Base-by-base conservation (phyloP, 1,140 invertebrate species). In the Leguminivora glycinivorella region DNA sequence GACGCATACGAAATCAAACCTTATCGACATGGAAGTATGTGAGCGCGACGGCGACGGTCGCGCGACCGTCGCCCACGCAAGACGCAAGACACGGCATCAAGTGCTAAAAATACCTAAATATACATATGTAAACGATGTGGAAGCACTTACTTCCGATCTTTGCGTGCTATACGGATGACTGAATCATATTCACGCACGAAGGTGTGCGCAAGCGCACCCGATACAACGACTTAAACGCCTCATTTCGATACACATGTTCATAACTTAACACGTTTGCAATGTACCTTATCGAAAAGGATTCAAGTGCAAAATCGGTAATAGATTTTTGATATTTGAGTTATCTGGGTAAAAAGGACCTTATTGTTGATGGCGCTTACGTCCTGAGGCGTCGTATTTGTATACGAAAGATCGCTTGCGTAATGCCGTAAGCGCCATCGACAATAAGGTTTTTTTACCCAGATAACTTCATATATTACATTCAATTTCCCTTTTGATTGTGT, bases 121-220 rank as follows among this genome's bases (percentile, higher is more conserved):
- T 17, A 14, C 10, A 40, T 40, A 14, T 47, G 17, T 22, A 52
- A 24, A 9, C 56, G 56, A 58, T 58, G 56, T 58, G 56, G 56
- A 58, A 58, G 56, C 29, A 26, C 14, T 4, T 14, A 29, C 56
- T 58, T 58, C 56, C 56, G 56, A 4, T n/a, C 56, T 10, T 58
- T 2, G 56, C 56, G 25, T 58, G 25, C 22, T 22, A 25, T n/a
- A 6, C 22, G 56, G 47, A 14, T 26, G 56, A 9, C 0, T 25
- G 56, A 25, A 52, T 58, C 10, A 2, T 58, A 6, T 26, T 58
- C 56, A 58, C 22, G 56, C 56, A 58, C 56, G 56, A 58, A 7
- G 5, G 25, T 52, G 10, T 9, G 19, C 17, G 17, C 47, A 52
- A 22, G 19, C 19, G 47, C 19, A 9, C 19, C 0, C 43, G 43